These are phyloP conservation scores for Rhamnusium bicolor DNA, from an alignment of 2,888 invertebrate genomes.

Conservation along the genomic window DNA sequence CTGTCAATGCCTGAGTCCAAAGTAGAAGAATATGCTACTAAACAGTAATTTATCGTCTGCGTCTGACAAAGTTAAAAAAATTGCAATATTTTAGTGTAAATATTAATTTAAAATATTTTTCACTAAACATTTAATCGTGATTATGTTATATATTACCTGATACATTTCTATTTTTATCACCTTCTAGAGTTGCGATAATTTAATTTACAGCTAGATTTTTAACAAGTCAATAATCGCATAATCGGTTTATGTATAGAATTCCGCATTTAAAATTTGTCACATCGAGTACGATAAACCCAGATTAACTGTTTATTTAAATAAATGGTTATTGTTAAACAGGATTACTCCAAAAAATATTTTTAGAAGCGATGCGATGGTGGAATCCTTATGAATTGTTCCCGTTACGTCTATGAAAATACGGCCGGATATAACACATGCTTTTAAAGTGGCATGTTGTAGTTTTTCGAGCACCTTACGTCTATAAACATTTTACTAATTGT, in stretches of 20 bases:
- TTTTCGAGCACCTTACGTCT: slow-evolving; percentile 55
- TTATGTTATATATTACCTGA: too few relatives aligned
- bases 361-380: neutral
- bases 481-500: slow-evolving; percentile 47
- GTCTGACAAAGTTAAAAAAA: too few relatives aligned
- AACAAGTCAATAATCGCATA: neutral
- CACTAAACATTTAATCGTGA: too few relatives aligned
- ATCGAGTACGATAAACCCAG: neutral
- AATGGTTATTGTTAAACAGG: neutral
- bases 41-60: too few relatives aligned
- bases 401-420: slow-evolving; percentile 27
- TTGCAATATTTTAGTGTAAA: too few relatives aligned
- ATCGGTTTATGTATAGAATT: neutral
- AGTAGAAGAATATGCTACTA: too few relatives aligned
- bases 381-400: neutral
- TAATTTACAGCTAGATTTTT: neutral
- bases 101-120: too few relatives aligned
- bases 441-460: slow-evolving; percentile 54
- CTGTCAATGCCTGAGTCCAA: too few relatives aligned
- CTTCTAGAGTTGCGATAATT: neutral
- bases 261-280: neutral
- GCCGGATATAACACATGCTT: slow-evolving; percentile 63
- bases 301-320: neutral
- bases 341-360: neutral
- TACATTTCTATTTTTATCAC: neutral